phyloP scores from a whole-genome alignment of 2,113 vertebrate species.

The Myiagra hebetior region DNA sequence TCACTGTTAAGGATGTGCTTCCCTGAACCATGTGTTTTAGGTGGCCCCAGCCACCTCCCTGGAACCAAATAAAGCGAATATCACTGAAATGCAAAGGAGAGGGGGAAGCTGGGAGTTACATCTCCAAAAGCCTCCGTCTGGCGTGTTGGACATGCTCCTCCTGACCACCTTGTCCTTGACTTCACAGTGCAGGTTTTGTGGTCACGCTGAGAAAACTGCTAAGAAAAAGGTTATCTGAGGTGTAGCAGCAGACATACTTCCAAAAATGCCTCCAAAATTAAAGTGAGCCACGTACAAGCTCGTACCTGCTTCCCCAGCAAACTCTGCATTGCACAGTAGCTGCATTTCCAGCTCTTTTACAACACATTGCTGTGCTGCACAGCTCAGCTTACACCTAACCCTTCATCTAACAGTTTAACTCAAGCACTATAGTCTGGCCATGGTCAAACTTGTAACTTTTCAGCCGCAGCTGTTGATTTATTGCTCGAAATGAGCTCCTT shows the following conservation, averaged over 20 bases:
- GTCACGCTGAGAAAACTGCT: neutral
- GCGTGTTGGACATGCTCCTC: rapidly evolving
- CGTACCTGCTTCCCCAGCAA: neutral
- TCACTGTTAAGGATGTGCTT: neutral
- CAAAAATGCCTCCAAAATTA: neutral
- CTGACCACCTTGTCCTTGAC: rapidly evolving
- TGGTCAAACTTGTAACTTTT: neutral
- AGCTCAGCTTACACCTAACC: rapidly evolving
- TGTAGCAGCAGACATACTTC: neutral
- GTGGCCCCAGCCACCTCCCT: neutral
- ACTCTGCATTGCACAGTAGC: neutral
- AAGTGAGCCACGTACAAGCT: rapidly evolving
- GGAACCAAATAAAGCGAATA: rapidly evolving
- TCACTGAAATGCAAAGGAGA: rapidly evolving
- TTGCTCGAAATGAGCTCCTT: rapidly evolving
- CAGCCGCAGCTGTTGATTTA: neutral
- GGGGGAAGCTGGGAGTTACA: neutral
- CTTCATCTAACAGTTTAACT: neutral
- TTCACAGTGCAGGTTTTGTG: neutral
- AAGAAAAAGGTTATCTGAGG: neutral
- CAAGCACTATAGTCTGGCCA: neutral
- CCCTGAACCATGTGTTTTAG: neutral
- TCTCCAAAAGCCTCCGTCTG: neutral
- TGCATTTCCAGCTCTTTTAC: neutral
- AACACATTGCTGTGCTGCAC: rapidly evolving